phyloP scores from a whole-genome alignment of 1,140 invertebrate species.

The Chlorops oryzae region DNA sequence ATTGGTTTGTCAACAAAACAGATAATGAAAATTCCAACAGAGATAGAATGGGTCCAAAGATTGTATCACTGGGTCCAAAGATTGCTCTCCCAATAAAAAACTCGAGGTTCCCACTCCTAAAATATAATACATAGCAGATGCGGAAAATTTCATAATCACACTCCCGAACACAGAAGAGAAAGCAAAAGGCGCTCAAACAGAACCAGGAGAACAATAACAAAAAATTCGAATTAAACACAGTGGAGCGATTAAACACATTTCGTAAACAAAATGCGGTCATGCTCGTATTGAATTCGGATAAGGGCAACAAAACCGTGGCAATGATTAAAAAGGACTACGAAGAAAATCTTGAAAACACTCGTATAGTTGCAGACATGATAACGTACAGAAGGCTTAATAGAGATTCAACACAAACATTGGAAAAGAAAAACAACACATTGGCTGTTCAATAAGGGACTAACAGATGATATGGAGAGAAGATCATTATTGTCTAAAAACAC shows the following conservation, averaged over 20 bases:
- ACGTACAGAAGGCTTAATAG: neutral
- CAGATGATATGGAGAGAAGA: neutral
- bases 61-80: neutral
- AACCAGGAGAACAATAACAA: neutral
- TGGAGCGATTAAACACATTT: neutral
- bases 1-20: constrained; percentile 39
- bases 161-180: neutral
- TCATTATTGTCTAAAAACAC: neutral
- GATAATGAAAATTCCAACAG: constrained; percentile 34
- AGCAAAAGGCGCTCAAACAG: neutral
- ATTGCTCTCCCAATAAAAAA: constrained; percentile 25
- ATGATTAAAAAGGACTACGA: neutral
- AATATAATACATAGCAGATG: constrained; percentile 49
- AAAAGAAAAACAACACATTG: neutral
- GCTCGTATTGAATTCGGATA: neutral
- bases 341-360: neutral
- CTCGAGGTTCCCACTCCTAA: constrained; percentile 41
- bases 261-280: neutral
- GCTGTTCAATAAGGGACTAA: neutral
- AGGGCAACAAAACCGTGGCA: neutral
- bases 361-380: neutral
- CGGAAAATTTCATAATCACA: constrained; percentile 1
- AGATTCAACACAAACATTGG: neutral
- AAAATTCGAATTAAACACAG: neutral
- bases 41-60: constrained; percentile 24